Percentiles rank a stretch among this genome's conserved stretches.
Conservation (phyloP, 2,113 vertebrate species). For the Pterocles burchelli region DNA sequence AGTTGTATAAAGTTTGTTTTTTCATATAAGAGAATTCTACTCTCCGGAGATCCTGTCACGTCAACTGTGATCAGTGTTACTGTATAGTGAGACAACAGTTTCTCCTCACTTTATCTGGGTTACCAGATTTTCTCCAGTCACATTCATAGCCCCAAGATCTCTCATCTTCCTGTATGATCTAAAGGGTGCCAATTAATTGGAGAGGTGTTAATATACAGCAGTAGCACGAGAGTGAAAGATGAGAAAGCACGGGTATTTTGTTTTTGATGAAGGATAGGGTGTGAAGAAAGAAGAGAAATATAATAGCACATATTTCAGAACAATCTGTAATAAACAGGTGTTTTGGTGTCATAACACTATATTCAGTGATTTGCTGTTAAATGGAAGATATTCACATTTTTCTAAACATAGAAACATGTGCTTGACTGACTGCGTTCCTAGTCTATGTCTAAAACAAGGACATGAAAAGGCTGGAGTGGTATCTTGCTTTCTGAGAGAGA, state of each 20-base stretch:
- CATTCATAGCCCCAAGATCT: neutral
- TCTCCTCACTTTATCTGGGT: neutral
- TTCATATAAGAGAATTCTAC: neutral
- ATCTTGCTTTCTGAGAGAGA: constrained; percentile 51
- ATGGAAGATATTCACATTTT: constrained; percentile 55
- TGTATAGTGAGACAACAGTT: neutral
- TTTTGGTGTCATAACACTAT: constrained; percentile 48
- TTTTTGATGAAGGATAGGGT: constrained; percentile 47
- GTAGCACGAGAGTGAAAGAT: constrained; percentile 21
- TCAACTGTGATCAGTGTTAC: neutral
- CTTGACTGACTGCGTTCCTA: constrained; percentile 14
- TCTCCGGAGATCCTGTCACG: neutral
- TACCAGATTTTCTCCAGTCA: neutral
- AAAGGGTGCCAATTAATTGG: neutral
- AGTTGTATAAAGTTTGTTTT: neutral
- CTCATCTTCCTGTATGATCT: neutral
- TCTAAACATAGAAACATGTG: constrained; percentile 55
- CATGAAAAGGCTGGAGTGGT: constrained; percentile 41
- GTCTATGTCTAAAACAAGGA: constrained; percentile 46
- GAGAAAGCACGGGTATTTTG: constrained; percentile 42
- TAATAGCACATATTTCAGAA: constrained; percentile 51
- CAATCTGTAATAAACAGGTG: constrained; percentile 67
- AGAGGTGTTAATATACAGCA: neutral
- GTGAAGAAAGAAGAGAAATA: constrained; percentile 54
- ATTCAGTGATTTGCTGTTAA: constrained; percentile 55